Conservation (phyloP, 2,113 vertebrate genomes). For the Thryonomys swinderianus region DNA sequence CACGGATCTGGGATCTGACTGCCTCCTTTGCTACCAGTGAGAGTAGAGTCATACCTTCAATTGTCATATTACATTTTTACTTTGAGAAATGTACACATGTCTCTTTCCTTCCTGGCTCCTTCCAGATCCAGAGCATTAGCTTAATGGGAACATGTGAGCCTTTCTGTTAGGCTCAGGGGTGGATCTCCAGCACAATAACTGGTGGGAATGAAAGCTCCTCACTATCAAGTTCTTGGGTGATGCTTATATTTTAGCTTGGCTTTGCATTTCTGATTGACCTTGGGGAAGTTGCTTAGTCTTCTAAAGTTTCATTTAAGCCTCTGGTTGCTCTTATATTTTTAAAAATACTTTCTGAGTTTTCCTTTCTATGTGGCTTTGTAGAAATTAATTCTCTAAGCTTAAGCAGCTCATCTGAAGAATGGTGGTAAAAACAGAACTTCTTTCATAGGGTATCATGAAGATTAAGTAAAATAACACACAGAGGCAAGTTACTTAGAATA, state of each 20-base stretch:
- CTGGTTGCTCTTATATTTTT: background rate
- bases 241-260: background rate
- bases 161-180: background rate
- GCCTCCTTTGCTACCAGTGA: background rate
- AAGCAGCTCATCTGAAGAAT: background rate
- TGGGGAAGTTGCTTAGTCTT: constrained; percentile 15
- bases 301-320: background rate
- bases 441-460: background rate
- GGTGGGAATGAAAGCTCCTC: background rate
- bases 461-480: constrained; percentile 18
- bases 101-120: background rate
- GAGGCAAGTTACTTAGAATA: constrained; percentile 11
- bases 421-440: background rate
- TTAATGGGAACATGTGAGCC: background rate
- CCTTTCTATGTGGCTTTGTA: background rate
- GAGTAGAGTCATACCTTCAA: background rate
- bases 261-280: background rate
- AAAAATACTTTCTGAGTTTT: background rate
- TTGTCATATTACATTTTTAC: background rate
- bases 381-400: background rate
- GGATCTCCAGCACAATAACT: background rate
- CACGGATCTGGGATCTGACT: background rate
- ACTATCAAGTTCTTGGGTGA: constrained; percentile 6
- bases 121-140: background rate
- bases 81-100: background rate